These are phyloP conservation scores for Hycleus phaleratus DNA, from an alignment of 1,140 invertebrate species.

Conservation along the genomic window DNA sequence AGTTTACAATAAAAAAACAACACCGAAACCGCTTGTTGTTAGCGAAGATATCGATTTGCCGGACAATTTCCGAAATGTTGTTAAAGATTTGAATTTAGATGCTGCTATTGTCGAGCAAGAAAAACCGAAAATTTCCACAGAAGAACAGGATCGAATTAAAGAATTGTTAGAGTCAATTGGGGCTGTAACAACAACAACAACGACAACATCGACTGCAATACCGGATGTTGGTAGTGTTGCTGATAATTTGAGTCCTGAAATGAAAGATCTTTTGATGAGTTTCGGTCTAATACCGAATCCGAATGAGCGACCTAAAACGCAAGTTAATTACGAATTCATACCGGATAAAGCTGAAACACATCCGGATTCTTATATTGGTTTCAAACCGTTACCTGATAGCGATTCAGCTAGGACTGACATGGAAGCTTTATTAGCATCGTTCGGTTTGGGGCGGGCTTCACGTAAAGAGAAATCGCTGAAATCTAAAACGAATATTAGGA, in stretches of 20 bases:
- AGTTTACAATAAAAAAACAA: constrained; percentile 12
- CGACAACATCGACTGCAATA: constrained; percentile 14
- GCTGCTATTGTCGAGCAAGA: neutral
- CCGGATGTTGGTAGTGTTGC: constrained; percentile 37
- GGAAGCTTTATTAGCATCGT: constrained; percentile 48
- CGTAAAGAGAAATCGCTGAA: constrained; percentile 19
- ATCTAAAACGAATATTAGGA: neutral
- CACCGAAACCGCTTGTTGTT: constrained; percentile 7
- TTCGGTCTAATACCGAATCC: constrained; percentile 38
- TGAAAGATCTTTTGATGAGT: constrained; percentile 41
- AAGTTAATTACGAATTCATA: neutral
- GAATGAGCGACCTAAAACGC: constrained; percentile 19
- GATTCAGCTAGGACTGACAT: constrained; percentile 45
- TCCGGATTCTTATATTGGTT: constrained; percentile 46
- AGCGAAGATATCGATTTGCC: constrained; percentile 26
- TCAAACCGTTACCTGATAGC: constrained; percentile 50
- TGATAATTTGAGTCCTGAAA: constrained; percentile 40
- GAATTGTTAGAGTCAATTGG: constrained; percentile 27
- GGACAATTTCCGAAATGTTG: constrained; percentile 24
- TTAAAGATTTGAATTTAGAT: constrained; percentile 20
- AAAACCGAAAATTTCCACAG: neutral
- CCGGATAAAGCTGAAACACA: constrained; percentile 30
- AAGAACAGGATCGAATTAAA: constrained; percentile 24
- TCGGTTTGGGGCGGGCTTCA: constrained; percentile 43
- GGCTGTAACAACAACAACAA: constrained; percentile 16